Base-by-base conservation (phyloP, 2,113 vertebrate genomes). In the Genyomyrus donnyi region DNA sequence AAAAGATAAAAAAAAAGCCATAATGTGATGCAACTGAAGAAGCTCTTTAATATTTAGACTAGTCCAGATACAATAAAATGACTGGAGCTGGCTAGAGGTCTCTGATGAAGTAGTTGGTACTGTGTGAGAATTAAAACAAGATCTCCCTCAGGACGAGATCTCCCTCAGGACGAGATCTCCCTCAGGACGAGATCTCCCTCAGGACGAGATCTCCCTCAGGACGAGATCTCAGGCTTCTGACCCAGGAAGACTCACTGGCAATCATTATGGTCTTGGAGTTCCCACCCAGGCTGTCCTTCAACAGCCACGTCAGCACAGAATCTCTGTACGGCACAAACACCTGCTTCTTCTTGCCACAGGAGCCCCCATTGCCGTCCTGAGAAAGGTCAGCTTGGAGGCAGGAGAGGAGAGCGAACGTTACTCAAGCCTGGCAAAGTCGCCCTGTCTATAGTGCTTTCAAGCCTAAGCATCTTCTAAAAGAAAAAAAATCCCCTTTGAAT, bases 261-360 rank as follows among this genome's bases (percentile, higher is more conserved):
- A 99, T 99, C 98, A 99, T 99, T 94, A 99, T 99, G 90, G 98
- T 99, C 96, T 98, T 99, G 88, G 98, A 97, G 96, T 99, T 99
- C 88, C 98, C 98, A 88, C 98, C 98, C 93, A 99, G 96, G 91
- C 98, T 99, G 94, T 99, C 98, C 93, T 99, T 99, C 89, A 99
- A 95, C 49, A 99, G 95, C 98, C 98, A 99, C 0, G 98, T 99
- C 88, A 99, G 96, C 91, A 99, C 98, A 0, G 98, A 99, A 95
- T 99, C 98, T 92, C 98, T 96, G 95, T 99, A 99, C 93, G 98
- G 98, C 91, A 99, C 98, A 89, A 99, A 99, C 90, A 98, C 96
- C 88, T 97, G 96, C 92, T 97, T 98, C 96, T 97, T 99, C 97
- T 98, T 99, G 93, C 95, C 94, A 94, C 97, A 96, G 92, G 96